Base-by-base conservation (phyloP, 2,797 vertebrate species). In the Emys orbicularis region DNA sequence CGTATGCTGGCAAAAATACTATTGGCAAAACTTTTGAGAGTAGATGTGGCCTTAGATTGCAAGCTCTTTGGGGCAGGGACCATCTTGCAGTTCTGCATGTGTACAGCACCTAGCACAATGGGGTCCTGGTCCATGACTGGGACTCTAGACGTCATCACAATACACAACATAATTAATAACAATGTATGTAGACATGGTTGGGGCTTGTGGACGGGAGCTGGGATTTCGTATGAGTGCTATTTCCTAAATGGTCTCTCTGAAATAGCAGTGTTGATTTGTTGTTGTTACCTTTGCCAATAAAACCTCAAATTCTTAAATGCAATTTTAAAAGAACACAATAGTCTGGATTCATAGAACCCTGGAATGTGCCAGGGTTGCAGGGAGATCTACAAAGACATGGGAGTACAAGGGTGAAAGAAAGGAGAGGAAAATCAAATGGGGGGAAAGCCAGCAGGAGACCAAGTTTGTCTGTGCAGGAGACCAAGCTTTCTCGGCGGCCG, bases 401-500 rank as follows among this genome's bases (percentile, higher is more conserved):
- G 68, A 72, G 37, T 23, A 25, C 19, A 41, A 41, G 19, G 21
- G 16, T 68, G 37, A 37, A 68, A 68, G 18, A 68, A 68, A 68
- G 18, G 34, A 68, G 18, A 65, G 15, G 61, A n/a, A 65, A 65
- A 65, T 65, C 34, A 65, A 19, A 34, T n/a, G 15, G 59, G 7
- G 59, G 15, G 8, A 61, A 65, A 61, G 59, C 34, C 34, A 65
- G 61, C 61, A n/a, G 31, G 57, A n/a, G 31, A 61, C 31, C 12
- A 27, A 61, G 59, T 31, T 61, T 61, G 59, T 34, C 31, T 61
- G 59, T 34, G 31, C 29, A 34, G 59, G 59, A 34, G 54, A 59
- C 12, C 29, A 59, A n/a, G 15, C 15, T n/a, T 65, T n/a, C 59
- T 65, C 31, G 0, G 15, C 12, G 8, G 34, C 16, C 4, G 2